Conservation (phyloP, 2,797 vertebrate genomes). For the Sebastolobus altivelis region DNA sequence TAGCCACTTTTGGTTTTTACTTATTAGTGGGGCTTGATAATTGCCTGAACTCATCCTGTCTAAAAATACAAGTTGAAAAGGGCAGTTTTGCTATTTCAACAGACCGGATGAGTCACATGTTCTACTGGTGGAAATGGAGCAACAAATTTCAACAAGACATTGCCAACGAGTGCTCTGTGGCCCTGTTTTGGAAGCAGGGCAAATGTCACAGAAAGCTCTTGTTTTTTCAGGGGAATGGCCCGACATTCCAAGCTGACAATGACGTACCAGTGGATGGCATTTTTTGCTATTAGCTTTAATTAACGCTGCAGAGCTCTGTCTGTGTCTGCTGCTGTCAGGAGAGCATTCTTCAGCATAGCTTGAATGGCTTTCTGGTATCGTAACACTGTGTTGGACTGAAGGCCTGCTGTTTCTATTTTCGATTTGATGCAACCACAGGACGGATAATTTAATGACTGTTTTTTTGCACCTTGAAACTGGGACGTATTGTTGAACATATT, state of each 20-base stretch:
- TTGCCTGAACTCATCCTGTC: not conserved
- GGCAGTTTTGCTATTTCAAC: not conserved
- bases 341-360: constrained; percentile 5
- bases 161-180: not conserved
- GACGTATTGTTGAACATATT: not conserved
- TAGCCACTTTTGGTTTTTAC: not conserved
- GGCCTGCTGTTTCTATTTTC: constrained; percentile 7
- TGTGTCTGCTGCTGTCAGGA: constrained; percentile 18
- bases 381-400: constrained; percentile 16
- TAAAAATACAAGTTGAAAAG: not conserved
- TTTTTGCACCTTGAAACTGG: constrained; percentile 32
- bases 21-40: not conserved
- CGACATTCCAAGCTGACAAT: constrained; percentile 12
- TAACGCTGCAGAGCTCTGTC: constrained; percentile 14
- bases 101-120: not conserved
- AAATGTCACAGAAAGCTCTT: constrained; percentile 24
- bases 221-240: not conserved
- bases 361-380: not conserved
- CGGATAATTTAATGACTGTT: not conserved
- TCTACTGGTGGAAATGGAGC: not conserved
- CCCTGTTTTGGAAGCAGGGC: not conserved
- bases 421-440: not conserved
- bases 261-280: not conserved
- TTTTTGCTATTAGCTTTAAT: constrained; percentile 14
- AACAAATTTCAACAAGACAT: not conserved